phyloP scores from a whole-genome alignment of 2,797 vertebrate species.

The Leucoraja ocellata region DNA sequence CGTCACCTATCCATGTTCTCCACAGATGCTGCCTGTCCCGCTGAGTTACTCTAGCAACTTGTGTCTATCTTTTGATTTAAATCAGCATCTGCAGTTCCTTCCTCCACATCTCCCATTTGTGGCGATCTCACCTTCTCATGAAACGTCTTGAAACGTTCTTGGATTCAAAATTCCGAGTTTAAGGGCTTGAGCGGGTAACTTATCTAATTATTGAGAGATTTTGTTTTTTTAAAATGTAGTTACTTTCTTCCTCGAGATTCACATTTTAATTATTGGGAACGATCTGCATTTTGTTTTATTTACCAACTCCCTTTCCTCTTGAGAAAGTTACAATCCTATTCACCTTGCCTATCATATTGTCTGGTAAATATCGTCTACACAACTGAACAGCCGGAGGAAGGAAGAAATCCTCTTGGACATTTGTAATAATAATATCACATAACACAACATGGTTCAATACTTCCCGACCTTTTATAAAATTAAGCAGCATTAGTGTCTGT shows the following conservation, averaged over 20 bases:
- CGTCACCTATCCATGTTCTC: too few species aligned
- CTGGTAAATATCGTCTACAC: background rate
- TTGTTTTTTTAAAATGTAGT: background rate
- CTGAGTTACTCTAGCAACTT: too few species aligned
- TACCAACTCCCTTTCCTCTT: background rate
- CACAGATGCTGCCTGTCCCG: too few species aligned
- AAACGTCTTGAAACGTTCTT: background rate
- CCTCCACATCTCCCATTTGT: background rate
- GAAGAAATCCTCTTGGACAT: background rate
- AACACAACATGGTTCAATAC: background rate
- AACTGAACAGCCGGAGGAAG: background rate
- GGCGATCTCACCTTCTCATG: background rate
- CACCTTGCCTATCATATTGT: background rate
- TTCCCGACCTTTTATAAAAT: background rate
- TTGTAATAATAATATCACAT: background rate
- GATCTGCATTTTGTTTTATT: background rate
- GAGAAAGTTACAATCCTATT: background rate
- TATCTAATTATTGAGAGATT: background rate
- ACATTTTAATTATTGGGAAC: background rate
- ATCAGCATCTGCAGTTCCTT: too few species aligned
- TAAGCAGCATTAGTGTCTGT: background rate
- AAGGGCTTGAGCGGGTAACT: background rate
- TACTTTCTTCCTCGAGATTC: background rate
- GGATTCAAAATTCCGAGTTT: background rate
- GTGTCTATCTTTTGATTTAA: too few species aligned